Base-by-base conservation (phyloP, 2,888 invertebrate genomes). In the Malacosoma neustria region DNA sequence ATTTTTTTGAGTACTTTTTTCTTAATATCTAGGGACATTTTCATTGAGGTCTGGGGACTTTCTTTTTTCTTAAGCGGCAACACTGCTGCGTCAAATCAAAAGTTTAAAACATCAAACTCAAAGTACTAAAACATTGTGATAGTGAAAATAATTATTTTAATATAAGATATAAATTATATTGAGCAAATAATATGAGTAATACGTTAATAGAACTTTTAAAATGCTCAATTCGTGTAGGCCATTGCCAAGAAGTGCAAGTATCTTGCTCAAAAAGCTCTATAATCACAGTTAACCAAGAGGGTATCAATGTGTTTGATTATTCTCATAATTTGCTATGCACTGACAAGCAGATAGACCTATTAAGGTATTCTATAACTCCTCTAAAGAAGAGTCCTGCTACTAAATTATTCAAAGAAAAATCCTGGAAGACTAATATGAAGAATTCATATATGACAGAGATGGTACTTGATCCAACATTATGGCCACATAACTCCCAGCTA, bases 401-500 rank as follows among this genome's bases (percentile, higher is more conserved):
- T 1, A 50, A 49, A 1, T 44, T 76, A n/a, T 70, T 69, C 30
- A 48, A 68, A 5, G 43, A 45, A 7, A 51, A 45, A 11, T 57
- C 69, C 39, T 45, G 70, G 3, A 52, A 52, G 9, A 43, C 42
- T 14, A 51, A 60, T 11, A 52, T 75, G 39, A 57, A 45, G 14
- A 81, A 77, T 45, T 49, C 62, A 3, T 68, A 80, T 22, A 58
- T 65, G 9, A 63, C 66, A 1, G 71, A 77, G 49, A 66, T 80
- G 71, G 51, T 75, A 4, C 40, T 72, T 4, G 67, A 82, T 36
- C 66, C 76, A 2, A 49, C 67, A 4, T 54, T 79, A 32, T 82
- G 81, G 80, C 72, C 80, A 0, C 72, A 80, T 39, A 74, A 70
- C 39, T 44, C 51, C 0, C 46, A 61, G 15, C 42, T 84, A n/a